A percentile compares a stretch with the other conserved stretches of the same genome.
phyloP scores from a whole-genome alignment of 2,113 vertebrate genomes.

The Rhombomys opimus region DNA sequence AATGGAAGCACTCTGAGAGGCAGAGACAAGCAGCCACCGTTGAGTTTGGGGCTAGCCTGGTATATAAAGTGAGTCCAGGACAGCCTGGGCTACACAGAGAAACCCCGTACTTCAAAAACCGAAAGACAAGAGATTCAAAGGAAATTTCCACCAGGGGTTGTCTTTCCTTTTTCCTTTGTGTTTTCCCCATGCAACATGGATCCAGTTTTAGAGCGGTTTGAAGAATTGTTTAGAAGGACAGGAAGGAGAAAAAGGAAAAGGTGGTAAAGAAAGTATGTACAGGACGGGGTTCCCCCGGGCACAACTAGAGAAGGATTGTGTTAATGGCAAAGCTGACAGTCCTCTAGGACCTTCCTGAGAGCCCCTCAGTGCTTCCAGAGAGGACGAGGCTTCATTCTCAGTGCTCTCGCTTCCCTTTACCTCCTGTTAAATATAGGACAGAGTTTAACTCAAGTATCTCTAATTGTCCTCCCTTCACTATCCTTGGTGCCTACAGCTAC shows the following conservation, averaged over 20 bases:
- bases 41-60: too few species aligned
- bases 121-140: not conserved
- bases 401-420: not conserved
- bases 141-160: not conserved
- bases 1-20: too few species aligned
- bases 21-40: too few species aligned
- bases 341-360: not conserved
- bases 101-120: too few species aligned
- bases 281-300: too few species aligned
- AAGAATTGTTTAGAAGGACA: not conserved
- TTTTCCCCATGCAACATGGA: not conserved
- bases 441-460: not conserved
- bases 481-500: not conserved
- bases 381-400: not conserved
- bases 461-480: conserved; percentile 5
- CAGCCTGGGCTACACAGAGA: too few species aligned
- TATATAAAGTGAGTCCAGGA: too few species aligned
- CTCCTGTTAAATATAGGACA: not conserved
- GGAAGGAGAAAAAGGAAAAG: not conserved
- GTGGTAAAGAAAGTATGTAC: accelerated
- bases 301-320: accelerated
- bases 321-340: accelerated
- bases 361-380: not conserved
- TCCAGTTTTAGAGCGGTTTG: not conserved
- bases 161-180: not conserved